A percentile compares a stretch with the other conserved stretches of the same genome.
Evolutionary conservation across 1,140 invertebrate genomes (phyloP).

Genomic region (Philopotamus ludificatus): DNA sequence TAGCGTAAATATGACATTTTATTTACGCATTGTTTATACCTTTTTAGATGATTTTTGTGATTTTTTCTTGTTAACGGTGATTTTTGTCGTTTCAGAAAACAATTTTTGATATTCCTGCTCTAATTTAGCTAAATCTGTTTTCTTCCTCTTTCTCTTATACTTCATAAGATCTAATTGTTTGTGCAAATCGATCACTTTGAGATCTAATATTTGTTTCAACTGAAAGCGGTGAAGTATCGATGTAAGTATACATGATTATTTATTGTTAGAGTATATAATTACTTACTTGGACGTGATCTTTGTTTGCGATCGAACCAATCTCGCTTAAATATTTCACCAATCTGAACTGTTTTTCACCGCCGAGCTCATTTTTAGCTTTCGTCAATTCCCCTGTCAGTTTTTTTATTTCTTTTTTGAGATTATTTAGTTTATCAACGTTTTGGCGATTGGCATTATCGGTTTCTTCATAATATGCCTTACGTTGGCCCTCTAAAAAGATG

Average conservation of each 20-base stretch:
- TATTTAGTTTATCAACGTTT: slow-evolving; percentile 66
- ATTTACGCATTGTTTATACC: too few relatives aligned
- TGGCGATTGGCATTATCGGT: slow-evolving; percentile 70
- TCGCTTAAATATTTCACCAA: slow-evolving; percentile 53
- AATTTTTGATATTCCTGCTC: slow-evolving; percentile 61
- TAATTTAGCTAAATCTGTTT: slow-evolving; percentile 56
- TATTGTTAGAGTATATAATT: slow-evolving; percentile 42
- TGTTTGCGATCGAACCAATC: slow-evolving; percentile 49
- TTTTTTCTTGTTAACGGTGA: slow-evolving; percentile 49
- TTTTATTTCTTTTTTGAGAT: slow-evolving; percentile 73
- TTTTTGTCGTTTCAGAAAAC: slow-evolving; percentile 49
- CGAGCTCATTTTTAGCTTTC: slow-evolving; percentile 58
- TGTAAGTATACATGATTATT: slow-evolving; percentile 44
- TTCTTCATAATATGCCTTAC: slow-evolving; percentile 78
- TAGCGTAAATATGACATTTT: slow-evolving; percentile 4
- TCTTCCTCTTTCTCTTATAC: slow-evolving; percentile 64
- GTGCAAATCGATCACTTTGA: slow-evolving; percentile 72
- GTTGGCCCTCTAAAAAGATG: slow-evolving; percentile 69
- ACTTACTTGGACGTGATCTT: slow-evolving; percentile 49
- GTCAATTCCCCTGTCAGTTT: slow-evolving; percentile 61
- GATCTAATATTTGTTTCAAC: slow-evolving; percentile 62
- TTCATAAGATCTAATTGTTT: slow-evolving; percentile 74
- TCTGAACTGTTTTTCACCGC: slow-evolving; percentile 49
- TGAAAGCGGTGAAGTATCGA: slow-evolving; percentile 45
- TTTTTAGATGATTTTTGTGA: slow-evolving; percentile 49